Evolutionary conservation across 2,113 vertebrate species (phyloP).

Genomic region (Channa argus): DNA sequence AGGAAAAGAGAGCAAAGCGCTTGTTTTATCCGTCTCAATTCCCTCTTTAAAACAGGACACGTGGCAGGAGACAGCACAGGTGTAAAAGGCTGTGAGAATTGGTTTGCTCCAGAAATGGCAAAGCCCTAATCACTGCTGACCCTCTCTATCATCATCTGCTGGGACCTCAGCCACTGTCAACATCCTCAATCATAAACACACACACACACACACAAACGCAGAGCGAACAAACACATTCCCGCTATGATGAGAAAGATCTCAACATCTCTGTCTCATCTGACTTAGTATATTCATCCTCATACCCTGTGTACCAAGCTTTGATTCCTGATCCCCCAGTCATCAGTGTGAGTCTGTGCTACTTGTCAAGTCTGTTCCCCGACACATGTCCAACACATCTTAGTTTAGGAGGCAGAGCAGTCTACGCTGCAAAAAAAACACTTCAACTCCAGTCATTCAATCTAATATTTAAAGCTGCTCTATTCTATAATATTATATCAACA

Average conservation of each 20-base stretch:
- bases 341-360: neutral
- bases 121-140: conserved; percentile 44
- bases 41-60: conserved; percentile 65
- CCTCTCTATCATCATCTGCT: conserved; percentile 24
- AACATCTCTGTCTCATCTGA: neutral
- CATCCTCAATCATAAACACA: conserved; percentile 29
- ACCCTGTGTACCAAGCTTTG: neutral
- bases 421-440: neutral
- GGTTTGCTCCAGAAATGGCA: conserved; percentile 49
- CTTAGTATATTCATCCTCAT: neutral
- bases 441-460: neutral
- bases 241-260: neutral
- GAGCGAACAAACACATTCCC: neutral
- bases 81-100: conserved; percentile 51
- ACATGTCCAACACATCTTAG: conserved; percentile 2
- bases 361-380: neutral
- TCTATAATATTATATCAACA: too few relatives aligned
- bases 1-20: conserved; percentile 39
- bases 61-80: conserved; percentile 36
- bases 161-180: conserved; percentile 1
- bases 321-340: conserved; percentile 17
- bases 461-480: neutral
- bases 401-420: neutral
- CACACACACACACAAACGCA: conserved; percentile 21
- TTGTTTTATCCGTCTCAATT: conserved; percentile 35